These are phyloP conservation scores for Hormaphis cornu DNA, from an alignment of 1,140 invertebrate genomes.

Conservation along the genomic window DNA sequence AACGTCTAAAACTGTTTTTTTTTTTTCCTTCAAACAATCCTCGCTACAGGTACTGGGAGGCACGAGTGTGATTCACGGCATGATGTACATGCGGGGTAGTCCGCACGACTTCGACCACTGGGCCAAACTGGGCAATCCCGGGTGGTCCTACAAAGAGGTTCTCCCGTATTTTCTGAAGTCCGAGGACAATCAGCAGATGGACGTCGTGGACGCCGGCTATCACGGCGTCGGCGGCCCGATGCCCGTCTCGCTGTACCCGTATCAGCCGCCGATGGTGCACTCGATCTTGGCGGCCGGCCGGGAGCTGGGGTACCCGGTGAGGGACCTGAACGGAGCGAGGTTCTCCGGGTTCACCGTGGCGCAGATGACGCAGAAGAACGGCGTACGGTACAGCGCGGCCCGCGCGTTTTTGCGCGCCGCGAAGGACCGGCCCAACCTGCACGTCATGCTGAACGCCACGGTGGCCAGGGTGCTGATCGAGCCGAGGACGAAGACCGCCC, in stretches of 20 bases:
- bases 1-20: too few species aligned
- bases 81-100: constrained; percentile 93
- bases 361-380: constrained; percentile 79
- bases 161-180: constrained; percentile 79
- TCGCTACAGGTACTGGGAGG: constrained; percentile 77
- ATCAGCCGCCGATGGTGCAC: constrained; percentile 71
- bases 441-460: constrained; percentile 65
- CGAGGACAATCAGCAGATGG: constrained; percentile 66
- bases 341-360: constrained; percentile 72
- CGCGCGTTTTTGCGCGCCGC: constrained; percentile 63
- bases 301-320: constrained; percentile 47
- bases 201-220: constrained; percentile 62
- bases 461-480: constrained; percentile 64
- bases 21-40: too few species aligned
- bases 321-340: constrained; percentile 74
- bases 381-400: constrained; percentile 65
- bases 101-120: constrained; percentile 83
- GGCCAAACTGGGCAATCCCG: constrained; percentile 72
- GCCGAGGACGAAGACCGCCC: constrained; percentile 53
- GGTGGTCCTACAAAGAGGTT: constrained; percentile 84
- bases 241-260: constrained; percentile 72
- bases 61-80: constrained; percentile 89
- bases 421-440: constrained; percentile 59
- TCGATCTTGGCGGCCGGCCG: constrained; percentile 64
- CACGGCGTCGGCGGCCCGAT: constrained; percentile 67